Evolutionary conservation across 2,888 invertebrate species (phyloP).

Genomic region (Acronicta psi): DNA sequence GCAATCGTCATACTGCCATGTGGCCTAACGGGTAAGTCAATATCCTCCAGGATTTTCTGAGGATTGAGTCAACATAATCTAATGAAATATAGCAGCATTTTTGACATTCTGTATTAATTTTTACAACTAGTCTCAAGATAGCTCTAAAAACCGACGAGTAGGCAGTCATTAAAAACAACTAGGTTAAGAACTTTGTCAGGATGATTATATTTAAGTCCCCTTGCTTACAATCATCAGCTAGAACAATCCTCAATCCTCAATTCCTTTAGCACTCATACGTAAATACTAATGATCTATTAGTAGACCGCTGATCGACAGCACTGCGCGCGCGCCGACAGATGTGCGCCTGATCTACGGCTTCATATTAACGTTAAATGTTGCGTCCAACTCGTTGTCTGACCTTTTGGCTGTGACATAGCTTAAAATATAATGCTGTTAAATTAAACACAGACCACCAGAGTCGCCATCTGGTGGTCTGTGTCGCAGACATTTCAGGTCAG

Average conservation of each 20-base stretch:
- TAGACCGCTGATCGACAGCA: constrained; percentile 48
- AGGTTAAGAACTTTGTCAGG: background rate
- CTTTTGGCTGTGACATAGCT: constrained; percentile 44
- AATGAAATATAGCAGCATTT: too few species aligned
- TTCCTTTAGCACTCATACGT: constrained; percentile 16
- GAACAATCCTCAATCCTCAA: constrained; percentile 42
- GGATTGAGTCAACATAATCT: too few species aligned
- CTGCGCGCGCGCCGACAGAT: constrained; percentile 46
- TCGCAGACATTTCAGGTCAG: constrained; percentile 26
- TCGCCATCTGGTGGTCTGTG: constrained; percentile 49
- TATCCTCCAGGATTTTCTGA: too few species aligned
- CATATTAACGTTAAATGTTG: constrained; percentile 54
- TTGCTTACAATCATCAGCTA: background rate
- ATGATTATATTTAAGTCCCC: background rate
- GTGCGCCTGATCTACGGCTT: constrained; percentile 50
- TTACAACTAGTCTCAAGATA: too few species aligned
- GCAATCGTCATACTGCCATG: too few species aligned
- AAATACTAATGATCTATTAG: constrained; percentile 49
- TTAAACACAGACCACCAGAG: too few species aligned
- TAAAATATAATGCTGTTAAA: too few species aligned
- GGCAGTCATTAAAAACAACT: too few species aligned
- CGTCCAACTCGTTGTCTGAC: constrained; percentile 49
- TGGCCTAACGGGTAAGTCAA: too few species aligned
- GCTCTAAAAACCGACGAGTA: too few species aligned
- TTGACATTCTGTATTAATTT: too few species aligned